These are phyloP conservation scores for Enteromius viviparus DNA, from an alignment of 2,797 vertebrate genomes.

Conservation along the genomic window DNA sequence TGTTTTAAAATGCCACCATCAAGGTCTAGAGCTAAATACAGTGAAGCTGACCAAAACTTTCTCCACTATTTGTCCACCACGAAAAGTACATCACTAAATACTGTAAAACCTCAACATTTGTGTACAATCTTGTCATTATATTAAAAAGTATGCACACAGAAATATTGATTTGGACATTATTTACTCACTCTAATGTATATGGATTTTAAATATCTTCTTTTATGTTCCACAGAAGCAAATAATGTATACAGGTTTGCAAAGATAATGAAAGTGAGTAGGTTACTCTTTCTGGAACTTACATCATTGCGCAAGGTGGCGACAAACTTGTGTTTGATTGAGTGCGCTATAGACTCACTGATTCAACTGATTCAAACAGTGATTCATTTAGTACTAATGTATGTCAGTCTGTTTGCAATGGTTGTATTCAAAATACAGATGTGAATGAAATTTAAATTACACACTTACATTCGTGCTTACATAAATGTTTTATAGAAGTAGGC, in stretches of 20 bases:
- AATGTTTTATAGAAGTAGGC: not conserved
- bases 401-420: not conserved
- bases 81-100: not conserved
- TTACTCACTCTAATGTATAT: not conserved
- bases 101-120: not conserved
- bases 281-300: not conserved
- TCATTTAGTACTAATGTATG: not conserved
- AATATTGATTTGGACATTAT: not conserved
- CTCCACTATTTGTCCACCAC: constrained; percentile 9
- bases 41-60: not conserved
- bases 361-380: not conserved
- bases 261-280: not conserved
- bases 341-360: not conserved
- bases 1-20: not conserved
- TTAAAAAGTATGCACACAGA: not conserved
- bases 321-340: not conserved
- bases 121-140: not conserved
- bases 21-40: not conserved
- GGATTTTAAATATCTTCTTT: not conserved
- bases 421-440: not conserved
- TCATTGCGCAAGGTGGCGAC: not conserved
- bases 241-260: no score
- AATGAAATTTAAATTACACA: not conserved
- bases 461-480: not conserved
- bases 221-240: no score